Conservation (phyloP, 2,113 vertebrate genomes). For the Xenus cinereus region DNA sequence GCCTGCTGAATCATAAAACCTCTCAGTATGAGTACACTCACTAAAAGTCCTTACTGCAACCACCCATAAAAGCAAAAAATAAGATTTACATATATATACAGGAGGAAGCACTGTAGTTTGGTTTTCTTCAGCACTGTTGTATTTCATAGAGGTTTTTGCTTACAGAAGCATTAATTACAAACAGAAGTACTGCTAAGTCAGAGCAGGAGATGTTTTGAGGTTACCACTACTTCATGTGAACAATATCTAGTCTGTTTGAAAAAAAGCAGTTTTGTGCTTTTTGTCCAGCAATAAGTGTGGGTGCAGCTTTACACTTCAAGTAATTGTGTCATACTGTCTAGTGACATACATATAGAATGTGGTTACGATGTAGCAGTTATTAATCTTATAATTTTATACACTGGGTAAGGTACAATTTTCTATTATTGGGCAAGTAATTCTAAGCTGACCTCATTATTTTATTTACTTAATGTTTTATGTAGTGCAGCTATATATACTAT, state of each 20-base stretch:
- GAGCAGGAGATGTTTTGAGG: slow-evolving; percentile 8
- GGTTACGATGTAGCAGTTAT: neutral
- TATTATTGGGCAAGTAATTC: neutral
- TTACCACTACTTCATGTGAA: neutral
- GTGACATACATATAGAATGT: neutral
- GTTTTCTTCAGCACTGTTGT: neutral
- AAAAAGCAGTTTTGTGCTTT: neutral
- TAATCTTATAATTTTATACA: neutral
- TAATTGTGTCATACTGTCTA: neutral
- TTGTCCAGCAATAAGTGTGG: neutral
- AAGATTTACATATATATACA: neutral
- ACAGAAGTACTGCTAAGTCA: neutral
- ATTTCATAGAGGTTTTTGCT: neutral
- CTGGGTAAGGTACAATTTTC: neutral
- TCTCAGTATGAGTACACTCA: neutral
- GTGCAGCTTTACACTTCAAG: neutral
- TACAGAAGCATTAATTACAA: slow-evolving; percentile 1
- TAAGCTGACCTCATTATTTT: neutral
- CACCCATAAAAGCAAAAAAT: neutral
- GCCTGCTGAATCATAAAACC: neutral
- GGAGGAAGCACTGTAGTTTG: neutral
- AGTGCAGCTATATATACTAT: neutral
- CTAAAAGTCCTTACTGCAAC: neutral
- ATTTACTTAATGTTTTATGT: neutral
- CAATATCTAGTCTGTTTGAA: neutral